Evolutionary conservation across 2,888 invertebrate genomes (phyloP), one percentile per base, ranked within the genome.

Genomic region (Sarcophaga subvicina): DNA sequence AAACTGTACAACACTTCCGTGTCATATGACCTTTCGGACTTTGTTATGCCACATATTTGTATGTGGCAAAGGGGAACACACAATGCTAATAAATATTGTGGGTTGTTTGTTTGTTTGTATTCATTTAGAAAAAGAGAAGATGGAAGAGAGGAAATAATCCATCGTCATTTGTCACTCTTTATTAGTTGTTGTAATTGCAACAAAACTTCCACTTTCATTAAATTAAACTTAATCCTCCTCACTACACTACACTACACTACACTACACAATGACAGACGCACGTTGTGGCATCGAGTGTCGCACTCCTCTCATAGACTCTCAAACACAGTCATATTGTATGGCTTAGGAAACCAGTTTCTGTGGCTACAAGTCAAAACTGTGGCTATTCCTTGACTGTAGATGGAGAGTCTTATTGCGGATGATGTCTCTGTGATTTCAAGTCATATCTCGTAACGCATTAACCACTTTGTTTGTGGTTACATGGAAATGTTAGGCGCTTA

Each of bases 151-250:
- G 12, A 54, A 54, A 54, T 76, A 78, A 72, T 67, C 67, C 72
- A 62, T 70, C 60, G n/a, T 54, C 49, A 73, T 83, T 83, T 83
- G 83, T 83, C 83, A 83, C 54, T 62, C 27, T 66, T 78, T 78
- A 78, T 83, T 83, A 83, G 67, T 37, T 37, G 37, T 37, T 73
- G 62, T 78, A 83, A 83, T 73, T 73, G 78, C 62, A 78, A 66
- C 78, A 78, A 83, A 78, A 83, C 83, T 78, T 83, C 83, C 60
- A 78, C 83, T 83, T 83, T 78, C 78, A 83, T 83, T 83, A 78
- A 83, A 72, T 73, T 83, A 72, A 83, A 78, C 22, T 73, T 78
- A 83, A 83, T 78, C 78, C 83, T 49, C 66, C 47, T 3, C 37
- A 37, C 37, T 37, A 37, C 37, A 10, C 37, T 37, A 37, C 37